phyloP scores from a whole-genome alignment of 2,113 vertebrate species.

The Antechinus stuartii region DNA sequence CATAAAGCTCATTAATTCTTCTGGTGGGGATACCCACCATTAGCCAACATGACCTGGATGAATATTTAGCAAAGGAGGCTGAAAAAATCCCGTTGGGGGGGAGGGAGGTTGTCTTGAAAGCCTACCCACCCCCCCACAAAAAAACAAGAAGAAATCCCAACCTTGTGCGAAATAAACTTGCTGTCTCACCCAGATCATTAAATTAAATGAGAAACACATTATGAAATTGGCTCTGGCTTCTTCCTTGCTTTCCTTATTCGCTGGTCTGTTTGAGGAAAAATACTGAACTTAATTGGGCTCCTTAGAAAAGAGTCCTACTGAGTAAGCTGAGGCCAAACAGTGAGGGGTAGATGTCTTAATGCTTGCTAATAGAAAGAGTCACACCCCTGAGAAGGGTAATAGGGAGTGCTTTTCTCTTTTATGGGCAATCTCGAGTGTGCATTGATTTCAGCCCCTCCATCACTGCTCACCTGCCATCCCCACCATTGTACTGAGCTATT shows the following conservation, averaged over 20 bases:
- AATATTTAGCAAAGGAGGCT: not conserved
- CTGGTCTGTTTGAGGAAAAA: not conserved
- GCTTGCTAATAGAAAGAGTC: constrained; percentile 49
- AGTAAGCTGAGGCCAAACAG: not conserved
- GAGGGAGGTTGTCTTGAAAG: not conserved
- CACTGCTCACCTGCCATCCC: not conserved
- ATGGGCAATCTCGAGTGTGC: constrained; percentile 18
- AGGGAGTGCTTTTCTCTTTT: constrained; percentile 14
- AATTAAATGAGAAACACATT: constrained; percentile 35
- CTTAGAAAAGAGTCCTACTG: constrained; percentile 14
- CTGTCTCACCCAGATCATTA: constrained; percentile 4
- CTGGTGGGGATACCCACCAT: not conserved
- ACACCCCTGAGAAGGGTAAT: not conserved
- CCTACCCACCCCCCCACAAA: not conserved
- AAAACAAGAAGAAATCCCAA: not conserved
- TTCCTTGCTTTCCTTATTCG: not conserved
- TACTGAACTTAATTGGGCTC: not conserved
- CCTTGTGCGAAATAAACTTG: not conserved
- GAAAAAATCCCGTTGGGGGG: not conserved
- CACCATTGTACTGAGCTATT: constrained; percentile 21
- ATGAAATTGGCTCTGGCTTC: not conserved
- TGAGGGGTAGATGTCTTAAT: constrained; percentile 22
- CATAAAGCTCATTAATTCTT: not conserved
- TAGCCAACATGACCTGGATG: not conserved
- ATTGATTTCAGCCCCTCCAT: constrained; percentile 29